Evolutionary conservation across 2,797 vertebrate species (phyloP).

Genomic region (Gorsachius magnificus): DNA sequence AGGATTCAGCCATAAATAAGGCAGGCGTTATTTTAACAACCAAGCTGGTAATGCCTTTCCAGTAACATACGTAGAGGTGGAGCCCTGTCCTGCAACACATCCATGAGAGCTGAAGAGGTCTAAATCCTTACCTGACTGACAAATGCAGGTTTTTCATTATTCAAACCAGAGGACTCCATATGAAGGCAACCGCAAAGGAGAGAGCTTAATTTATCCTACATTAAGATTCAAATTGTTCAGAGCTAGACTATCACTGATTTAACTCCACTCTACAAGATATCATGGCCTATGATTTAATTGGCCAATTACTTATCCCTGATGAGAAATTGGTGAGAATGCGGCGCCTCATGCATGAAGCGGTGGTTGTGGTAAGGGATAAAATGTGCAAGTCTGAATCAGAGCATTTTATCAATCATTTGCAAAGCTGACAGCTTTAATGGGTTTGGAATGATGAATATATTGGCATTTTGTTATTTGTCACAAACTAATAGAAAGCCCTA

Average conservation of each 20-base stretch:
- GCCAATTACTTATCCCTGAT: slow-evolving; percentile 11
- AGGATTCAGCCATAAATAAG: not conserved
- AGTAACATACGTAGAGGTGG: not conserved
- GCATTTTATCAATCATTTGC: not conserved
- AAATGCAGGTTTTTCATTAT: not conserved
- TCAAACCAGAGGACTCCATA: not conserved
- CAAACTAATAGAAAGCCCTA: slow-evolving; percentile 28
- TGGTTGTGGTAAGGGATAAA: not conserved
- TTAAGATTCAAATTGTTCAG: slow-evolving; percentile 34
- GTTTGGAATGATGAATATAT: not conserved
- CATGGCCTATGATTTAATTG: slow-evolving; percentile 10
- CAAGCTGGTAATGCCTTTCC: not conserved
- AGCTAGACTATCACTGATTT: slow-evolving; percentile 6
- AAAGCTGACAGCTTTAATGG: slow-evolving; percentile 7
- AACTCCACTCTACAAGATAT: not conserved
- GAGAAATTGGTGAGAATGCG: not conserved
- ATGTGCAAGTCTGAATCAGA: not conserved
- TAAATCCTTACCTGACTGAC: not conserved
- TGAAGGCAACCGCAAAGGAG: not conserved
- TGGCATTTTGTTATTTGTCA: slow-evolving; percentile 26
- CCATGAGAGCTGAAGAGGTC: not conserved
- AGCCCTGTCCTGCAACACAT: not conserved
- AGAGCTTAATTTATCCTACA: not conserved
- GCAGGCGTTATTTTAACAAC: not conserved
- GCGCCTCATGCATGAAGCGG: not conserved